phyloP scores from a whole-genome alignment of 2,888 invertebrate genomes.

The Axea sp. region DNA sequence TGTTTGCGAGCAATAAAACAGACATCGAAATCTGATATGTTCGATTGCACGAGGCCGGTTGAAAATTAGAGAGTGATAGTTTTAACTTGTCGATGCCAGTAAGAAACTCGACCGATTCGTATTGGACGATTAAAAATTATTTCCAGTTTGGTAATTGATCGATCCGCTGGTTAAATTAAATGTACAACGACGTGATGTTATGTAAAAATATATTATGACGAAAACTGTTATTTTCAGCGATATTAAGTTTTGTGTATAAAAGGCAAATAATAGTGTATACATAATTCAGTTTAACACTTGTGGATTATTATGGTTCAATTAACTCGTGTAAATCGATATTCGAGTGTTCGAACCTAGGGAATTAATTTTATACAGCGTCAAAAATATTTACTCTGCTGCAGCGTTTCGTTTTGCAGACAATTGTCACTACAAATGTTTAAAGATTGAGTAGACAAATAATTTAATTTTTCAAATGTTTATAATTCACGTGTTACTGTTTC shows the following conservation, averaged over 20 bases:
- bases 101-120: neutral
- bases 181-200: too few species aligned
- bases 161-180: neutral
- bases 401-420: too few species aligned
- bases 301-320: neutral
- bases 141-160: conserved; percentile 12
- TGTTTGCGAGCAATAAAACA: conserved; percentile 8
- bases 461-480: too few species aligned
- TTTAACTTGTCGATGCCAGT: conserved; percentile 4
- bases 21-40: conserved; percentile 1
- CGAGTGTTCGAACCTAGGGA: neutral
- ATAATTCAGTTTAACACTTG: too few species aligned
- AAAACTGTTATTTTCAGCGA: too few species aligned
- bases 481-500: too few species aligned
- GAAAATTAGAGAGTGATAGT: conserved; percentile 1
- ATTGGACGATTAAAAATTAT: conserved; percentile 9
- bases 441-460: too few species aligned
- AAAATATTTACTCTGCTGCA: too few species aligned
- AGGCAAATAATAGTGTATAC: too few species aligned
- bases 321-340: neutral
- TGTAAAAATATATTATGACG: neutral
- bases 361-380: neutral
- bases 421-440: too few species aligned
- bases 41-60: conserved; percentile 1
- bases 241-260: too few species aligned